phyloP scores from a whole-genome alignment of 2,113 vertebrate species.

The Lipophrys pholis region DNA sequence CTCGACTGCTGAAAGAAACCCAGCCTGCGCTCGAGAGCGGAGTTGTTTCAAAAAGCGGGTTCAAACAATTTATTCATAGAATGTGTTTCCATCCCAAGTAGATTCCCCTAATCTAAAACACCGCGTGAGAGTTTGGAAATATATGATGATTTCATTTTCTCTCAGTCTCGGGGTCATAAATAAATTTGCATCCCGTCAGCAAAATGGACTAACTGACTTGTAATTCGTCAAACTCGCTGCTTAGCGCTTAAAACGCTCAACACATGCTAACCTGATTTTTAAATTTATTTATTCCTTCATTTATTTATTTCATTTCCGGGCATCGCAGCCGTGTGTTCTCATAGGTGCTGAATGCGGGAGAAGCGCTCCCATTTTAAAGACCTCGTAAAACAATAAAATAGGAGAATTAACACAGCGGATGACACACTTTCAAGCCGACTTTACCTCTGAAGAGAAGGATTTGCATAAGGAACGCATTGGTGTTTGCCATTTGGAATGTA shows the following conservation, averaged over 20 bases:
- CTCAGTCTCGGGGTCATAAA: conserved; percentile 71
- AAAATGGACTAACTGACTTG: conserved; percentile 69
- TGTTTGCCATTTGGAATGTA: conserved; percentile 23
- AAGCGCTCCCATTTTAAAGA: conserved; percentile 50
- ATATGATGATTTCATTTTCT: conserved; percentile 84
- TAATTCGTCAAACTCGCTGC: conserved; percentile 71
- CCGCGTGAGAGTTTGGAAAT: conserved; percentile 65
- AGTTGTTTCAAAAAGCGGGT: conserved; percentile 41
- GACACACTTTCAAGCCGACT: conserved; percentile 20
- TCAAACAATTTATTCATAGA: conserved; percentile 78
- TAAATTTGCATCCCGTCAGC: conserved; percentile 76
- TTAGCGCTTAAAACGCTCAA: conserved; percentile 65
- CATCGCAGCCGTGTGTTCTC: conserved; percentile 37
- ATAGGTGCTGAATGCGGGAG: conserved; percentile 31
- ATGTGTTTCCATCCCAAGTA: conserved; percentile 75
- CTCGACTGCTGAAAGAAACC: conserved; percentile 22
- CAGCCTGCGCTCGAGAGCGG: conserved; percentile 27
- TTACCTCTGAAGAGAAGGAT: conserved; percentile 27
- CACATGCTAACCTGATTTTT: conserved; percentile 62
- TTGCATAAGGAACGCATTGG: conserved; percentile 12
- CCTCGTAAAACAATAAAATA: conserved; percentile 48
- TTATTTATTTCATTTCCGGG: background rate
- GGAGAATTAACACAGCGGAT: conserved; percentile 52
- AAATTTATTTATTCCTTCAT: no score
- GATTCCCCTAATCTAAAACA: conserved; percentile 79